A percentile compares a stretch with the other conserved stretches of the same genome.
These are phyloP conservation scores for Taeniopygia guttata DNA, from an alignment of 2,797 vertebrate genomes.

Conservation along the genomic window DNA sequence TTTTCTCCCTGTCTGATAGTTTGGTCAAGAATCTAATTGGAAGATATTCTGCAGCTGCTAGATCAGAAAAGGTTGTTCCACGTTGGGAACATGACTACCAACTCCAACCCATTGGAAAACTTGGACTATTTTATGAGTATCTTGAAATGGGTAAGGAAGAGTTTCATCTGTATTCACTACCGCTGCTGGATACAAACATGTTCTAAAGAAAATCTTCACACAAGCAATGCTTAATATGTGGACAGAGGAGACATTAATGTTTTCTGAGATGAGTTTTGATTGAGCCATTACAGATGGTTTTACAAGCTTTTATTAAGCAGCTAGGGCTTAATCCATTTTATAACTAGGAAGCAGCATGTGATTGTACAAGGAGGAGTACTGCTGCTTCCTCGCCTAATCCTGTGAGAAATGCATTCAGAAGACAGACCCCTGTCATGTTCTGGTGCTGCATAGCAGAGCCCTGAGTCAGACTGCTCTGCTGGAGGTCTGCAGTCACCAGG, in stretches of 20 bases:
- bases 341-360: not conserved
- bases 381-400: not conserved
- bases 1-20: slow-evolving; percentile 71
- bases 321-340: not conserved
- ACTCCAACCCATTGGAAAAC: slow-evolving; percentile 82
- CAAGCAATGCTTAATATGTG: not conserved
- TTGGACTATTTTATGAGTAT: slow-evolving; percentile 93
- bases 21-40: slow-evolving; percentile 90
- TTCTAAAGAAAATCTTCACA: not conserved
- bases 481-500: not conserved
- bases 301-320: not conserved
- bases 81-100: slow-evolving; percentile 95
- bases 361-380: not conserved
- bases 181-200: not conserved
- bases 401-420: not conserved
- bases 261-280: not conserved
- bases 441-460: not conserved
- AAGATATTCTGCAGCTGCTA: slow-evolving; percentile 71
- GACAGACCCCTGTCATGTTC: not conserved
- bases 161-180: not conserved
- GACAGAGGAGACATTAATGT: not conserved
- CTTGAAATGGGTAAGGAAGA: slow-evolving; percentile 91
- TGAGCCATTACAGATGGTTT: not conserved
- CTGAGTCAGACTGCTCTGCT: not conserved
- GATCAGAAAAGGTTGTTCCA: slow-evolving; percentile 79